Percentiles rank a stretch among this genome's conserved stretches.
phyloP scores from a whole-genome alignment of 2,113 vertebrate genomes.

The Perca fluviatilis region DNA sequence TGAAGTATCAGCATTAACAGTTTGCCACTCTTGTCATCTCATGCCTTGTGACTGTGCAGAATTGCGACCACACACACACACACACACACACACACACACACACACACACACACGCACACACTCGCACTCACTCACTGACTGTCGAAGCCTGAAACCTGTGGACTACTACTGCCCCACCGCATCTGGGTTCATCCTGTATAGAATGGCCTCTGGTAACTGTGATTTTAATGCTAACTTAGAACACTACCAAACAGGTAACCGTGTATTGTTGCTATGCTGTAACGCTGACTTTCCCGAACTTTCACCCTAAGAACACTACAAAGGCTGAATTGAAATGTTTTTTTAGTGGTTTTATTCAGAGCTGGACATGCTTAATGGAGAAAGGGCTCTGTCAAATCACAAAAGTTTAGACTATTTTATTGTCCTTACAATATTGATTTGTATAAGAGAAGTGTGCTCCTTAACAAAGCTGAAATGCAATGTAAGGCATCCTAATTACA shows the following conservation, averaged over 20 bases:
- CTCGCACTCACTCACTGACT: slow-evolving; percentile 12
- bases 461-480: slow-evolving; percentile 39
- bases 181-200: slow-evolving; percentile 46
- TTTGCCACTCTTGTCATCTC: slow-evolving; percentile 41
- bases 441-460: slow-evolving; percentile 79
- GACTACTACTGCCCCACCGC: slow-evolving; percentile 53
- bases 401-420: slow-evolving; percentile 21
- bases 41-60: slow-evolving; percentile 62
- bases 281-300: slow-evolving; percentile 27
- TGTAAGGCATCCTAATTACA: slow-evolving; percentile 46
- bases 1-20: slow-evolving; percentile 57
- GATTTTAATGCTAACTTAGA: slow-evolving; percentile 51
- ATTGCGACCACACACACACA: slow-evolving; percentile 18
- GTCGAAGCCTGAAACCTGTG: slow-evolving; percentile 56
- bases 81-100: slow-evolving; percentile 12
- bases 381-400: slow-evolving; percentile 41
- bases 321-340: slow-evolving; percentile 39
- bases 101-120: slow-evolving; percentile 7
- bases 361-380: background rate
- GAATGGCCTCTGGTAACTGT: slow-evolving; percentile 59
- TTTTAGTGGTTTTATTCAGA: slow-evolving; percentile 45
- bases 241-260: slow-evolving; percentile 58
- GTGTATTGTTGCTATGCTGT: slow-evolving; percentile 50
- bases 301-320: slow-evolving; percentile 47
- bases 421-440: slow-evolving; percentile 69